A percentile compares a stretch with the other conserved stretches of the same genome.
Conservation (phyloP, 1,140 invertebrate genomes). For the Mya arenaria region DNA sequence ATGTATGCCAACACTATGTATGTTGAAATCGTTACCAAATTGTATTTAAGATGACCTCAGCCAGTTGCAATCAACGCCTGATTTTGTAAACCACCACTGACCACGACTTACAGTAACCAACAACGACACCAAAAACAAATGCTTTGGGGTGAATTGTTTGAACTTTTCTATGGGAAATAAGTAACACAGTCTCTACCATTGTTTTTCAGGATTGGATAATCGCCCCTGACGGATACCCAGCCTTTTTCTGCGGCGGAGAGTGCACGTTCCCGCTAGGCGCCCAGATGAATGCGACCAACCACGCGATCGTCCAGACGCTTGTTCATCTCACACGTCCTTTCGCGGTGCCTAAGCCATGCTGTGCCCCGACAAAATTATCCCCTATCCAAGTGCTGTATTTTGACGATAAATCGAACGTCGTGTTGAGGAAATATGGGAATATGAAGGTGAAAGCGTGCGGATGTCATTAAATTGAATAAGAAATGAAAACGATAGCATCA, state of each 20-base stretch:
- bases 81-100: too few relatives aligned
- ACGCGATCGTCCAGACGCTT: slow-evolving; percentile 86
- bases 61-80: too few relatives aligned
- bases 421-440: slow-evolving; percentile 86
- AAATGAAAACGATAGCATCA: too few relatives aligned
- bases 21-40: too few relatives aligned
- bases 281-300: slow-evolving; percentile 86
- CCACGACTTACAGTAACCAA: too few relatives aligned
- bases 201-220: slow-evolving; percentile 83
- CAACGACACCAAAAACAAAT: too few relatives aligned
- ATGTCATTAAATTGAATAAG: slow-evolving; percentile 85
- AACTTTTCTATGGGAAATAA: background rate
- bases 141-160: too few relatives aligned
- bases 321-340: slow-evolving; percentile 85
- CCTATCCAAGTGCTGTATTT: slow-evolving; percentile 86
- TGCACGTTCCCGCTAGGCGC: slow-evolving; percentile 84
- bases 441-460: slow-evolving; percentile 87
- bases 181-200: too few relatives aligned
- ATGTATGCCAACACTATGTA: too few relatives aligned
- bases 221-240: slow-evolving; percentile 86
- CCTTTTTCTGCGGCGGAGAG: slow-evolving; percentile 86
- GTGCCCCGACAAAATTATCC: slow-evolving; percentile 85
- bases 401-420: slow-evolving; percentile 85
- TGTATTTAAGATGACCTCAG: too few relatives aligned
- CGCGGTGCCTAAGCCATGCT: slow-evolving; percentile 84